Conservation (phyloP, 2,113 vertebrate species). For the Rana temporaria region DNA sequence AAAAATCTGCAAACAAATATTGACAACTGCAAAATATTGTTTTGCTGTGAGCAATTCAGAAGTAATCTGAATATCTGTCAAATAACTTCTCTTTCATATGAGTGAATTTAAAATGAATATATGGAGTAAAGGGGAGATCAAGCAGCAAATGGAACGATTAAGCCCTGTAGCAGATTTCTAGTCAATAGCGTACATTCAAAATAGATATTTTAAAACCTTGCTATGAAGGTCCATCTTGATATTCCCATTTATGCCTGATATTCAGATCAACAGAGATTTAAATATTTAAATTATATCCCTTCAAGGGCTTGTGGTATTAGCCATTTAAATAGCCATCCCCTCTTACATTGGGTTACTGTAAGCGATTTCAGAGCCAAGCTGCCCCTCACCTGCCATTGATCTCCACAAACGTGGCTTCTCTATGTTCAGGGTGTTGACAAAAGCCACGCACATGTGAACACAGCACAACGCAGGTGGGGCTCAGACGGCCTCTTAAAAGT, state of each 20-base stretch:
- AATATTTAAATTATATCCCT: neutral
- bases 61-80: conserved; percentile 45
- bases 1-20: neutral
- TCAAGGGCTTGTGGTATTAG: neutral
- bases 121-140: neutral
- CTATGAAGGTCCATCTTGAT: no score
- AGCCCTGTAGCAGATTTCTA: no score
- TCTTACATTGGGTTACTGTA: neutral
- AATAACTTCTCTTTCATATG: neutral
- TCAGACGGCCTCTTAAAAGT: neutral
- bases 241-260: no score
- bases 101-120: neutral
- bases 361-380: neutral
- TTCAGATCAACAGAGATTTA: no score
- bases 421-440: no score
- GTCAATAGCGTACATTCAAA: no score
- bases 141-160: neutral
- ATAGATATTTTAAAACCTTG: no score
- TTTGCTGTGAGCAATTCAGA: neutral
- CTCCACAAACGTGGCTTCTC: no score
- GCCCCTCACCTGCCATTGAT: no score
- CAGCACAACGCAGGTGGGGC: no score
- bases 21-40: neutral
- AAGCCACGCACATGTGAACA: no score
- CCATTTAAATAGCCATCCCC: neutral